Evolutionary conservation across 2,797 vertebrate species (phyloP), one percentile per base, ranked within the genome.

Genomic region (Chloroceryle inda): DNA sequence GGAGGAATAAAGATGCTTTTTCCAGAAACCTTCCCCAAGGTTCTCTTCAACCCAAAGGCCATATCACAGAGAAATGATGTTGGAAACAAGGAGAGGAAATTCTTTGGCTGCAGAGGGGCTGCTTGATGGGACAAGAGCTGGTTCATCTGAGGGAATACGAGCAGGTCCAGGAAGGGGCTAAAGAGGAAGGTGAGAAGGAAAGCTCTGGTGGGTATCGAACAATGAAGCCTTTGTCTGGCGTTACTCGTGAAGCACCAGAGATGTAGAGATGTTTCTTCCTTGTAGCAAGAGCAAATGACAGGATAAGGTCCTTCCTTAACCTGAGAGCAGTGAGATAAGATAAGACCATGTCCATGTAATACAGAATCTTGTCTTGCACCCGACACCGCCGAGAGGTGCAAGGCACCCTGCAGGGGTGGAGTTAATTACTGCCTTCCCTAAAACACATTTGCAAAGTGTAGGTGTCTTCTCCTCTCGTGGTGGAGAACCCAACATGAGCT

Each of bases 171-270:
- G 44, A n/a, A 50, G 53, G 62, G 45, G 23, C 45, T 27, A 23
- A 59, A 68, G 79, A 64, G 66, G 73, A 89, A 86, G 71, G 33
- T 7, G 40, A 86, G 82, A 58, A 94, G 79, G 33, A 83, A 77
- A 79, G 40, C 0, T 0, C 4, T 13, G 31, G 17, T 3, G 18
- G 24, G 22, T 31, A 59, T 63, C 0, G 1, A 21, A 87, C 92
- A 94, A 81, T 61, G 33, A 37, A 85, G 64, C 56, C 84, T 96
- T 92, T 96, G 88, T 93, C 61, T 52, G 75, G 7, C 47, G 42
- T 38, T n/a, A 47, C 0, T 3, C 62, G 50, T 27, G 42, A 42
- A 27, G 20, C 58, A 76, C n/a, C 35, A 3, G 6, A 11, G 62
- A 15, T 8, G 19, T 1, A 1, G 44, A 26, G 63, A 73, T 5